Evolutionary conservation across 2,113 vertebrate species (phyloP).

Genomic region (Alosa alosa): DNA sequence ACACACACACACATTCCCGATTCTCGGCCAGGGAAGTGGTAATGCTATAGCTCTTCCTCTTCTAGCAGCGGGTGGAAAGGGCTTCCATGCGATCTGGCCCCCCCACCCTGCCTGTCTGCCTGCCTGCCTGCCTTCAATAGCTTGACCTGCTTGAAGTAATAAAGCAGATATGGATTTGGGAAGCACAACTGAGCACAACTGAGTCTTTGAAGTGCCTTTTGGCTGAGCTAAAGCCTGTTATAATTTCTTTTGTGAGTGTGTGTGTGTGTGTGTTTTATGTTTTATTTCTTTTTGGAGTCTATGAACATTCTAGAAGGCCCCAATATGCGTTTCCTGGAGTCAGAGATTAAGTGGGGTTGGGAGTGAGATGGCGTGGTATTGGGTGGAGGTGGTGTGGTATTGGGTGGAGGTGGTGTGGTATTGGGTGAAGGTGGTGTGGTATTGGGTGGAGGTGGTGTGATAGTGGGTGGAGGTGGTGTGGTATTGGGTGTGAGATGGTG

Average conservation of each 20-base stretch:
- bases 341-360: background rate
- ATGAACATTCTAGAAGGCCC: slow-evolving; percentile 36
- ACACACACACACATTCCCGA: background rate
- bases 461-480: background rate
- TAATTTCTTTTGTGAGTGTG: slow-evolving; percentile 15
- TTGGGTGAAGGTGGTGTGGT: too few relatives aligned
- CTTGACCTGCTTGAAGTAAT: slow-evolving; percentile 23
- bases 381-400: background rate
- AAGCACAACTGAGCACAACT: background rate
- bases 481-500: too few relatives aligned
- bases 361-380: too few relatives aligned
- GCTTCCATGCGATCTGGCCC: too few relatives aligned
- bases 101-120: too few relatives aligned
- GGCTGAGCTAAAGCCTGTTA: slow-evolving; percentile 22
- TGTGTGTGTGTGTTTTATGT: background rate
- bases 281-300: slow-evolving; percentile 14
- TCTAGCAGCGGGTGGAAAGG: background rate
- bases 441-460: too few relatives aligned
- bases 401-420: background rate
- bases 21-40: background rate
- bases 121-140: slow-evolving; percentile 28
- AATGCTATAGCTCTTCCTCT: background rate
- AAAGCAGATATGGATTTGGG: slow-evolving; percentile 34
- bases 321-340: background rate
- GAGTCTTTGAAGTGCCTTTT: slow-evolving; percentile 36